Evolutionary conservation across 1,140 invertebrate species (phyloP).

Genomic region (Goniozus legneri): DNA sequence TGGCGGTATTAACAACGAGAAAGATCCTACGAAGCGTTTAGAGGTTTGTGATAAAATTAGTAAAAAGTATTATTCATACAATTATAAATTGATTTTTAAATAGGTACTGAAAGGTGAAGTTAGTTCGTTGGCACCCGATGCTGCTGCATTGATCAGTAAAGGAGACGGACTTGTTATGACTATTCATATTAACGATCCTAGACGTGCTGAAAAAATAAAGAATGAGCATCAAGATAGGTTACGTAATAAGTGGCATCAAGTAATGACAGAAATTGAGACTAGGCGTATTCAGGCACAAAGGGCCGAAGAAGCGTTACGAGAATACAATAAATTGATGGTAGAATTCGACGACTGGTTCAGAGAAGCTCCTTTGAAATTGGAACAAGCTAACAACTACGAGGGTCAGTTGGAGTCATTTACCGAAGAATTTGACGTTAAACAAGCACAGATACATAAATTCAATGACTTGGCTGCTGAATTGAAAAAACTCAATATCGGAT

Average conservation of each 20-base stretch:
- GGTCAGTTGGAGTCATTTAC: conserved; percentile 51
- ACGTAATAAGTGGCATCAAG: conserved; percentile 63
- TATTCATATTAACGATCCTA: conserved; percentile 58
- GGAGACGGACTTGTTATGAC: conserved; percentile 72
- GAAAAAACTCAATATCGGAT: conserved; percentile 45
- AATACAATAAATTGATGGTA: conserved; percentile 49
- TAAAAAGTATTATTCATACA: conserved; percentile 17
- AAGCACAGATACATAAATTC: conserved; percentile 52
- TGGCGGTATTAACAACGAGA: conserved; percentile 62
- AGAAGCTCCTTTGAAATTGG: conserved; percentile 52
- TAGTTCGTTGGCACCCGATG: conserved; percentile 69
- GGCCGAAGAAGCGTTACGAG: conserved; percentile 58
- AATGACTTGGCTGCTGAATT: conserved; percentile 54
- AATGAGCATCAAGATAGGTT: conserved; percentile 61
- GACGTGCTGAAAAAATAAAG: conserved; percentile 58
- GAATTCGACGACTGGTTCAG: conserved; percentile 56
- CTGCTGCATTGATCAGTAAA: conserved; percentile 73
- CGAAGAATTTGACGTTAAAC: conserved; percentile 50
- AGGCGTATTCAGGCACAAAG: conserved; percentile 56
- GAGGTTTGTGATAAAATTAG: conserved; percentile 58
- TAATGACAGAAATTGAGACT: conserved; percentile 65
- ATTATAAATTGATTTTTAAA: conserved; percentile 1
- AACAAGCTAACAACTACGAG: conserved; percentile 58
- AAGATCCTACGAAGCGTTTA: conserved; percentile 62
- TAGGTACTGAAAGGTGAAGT: conserved; percentile 65